Percentiles rank a stretch among this genome's conserved stretches.
Conservation (phyloP, 2,888 invertebrate genomes). For the Agrochola circellaris region DNA sequence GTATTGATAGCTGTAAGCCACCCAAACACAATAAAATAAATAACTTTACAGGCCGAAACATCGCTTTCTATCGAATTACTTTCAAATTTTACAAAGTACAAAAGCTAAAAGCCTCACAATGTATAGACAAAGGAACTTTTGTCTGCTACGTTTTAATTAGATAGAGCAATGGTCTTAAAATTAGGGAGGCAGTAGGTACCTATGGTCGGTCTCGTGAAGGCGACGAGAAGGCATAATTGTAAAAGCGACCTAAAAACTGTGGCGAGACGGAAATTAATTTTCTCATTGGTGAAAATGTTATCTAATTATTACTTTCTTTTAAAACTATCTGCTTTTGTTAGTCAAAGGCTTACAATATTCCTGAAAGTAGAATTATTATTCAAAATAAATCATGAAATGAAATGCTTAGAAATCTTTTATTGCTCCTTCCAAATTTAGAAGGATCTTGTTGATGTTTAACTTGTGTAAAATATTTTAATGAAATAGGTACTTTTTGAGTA, state of each 20-base stretch:
- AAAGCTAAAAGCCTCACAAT: conserved; percentile 30
- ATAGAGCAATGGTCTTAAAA: conserved; percentile 74
- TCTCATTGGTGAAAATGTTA: conserved; percentile 34
- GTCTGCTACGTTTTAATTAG: conserved; percentile 79
- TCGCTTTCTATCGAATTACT: conserved; percentile 6
- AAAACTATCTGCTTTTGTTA: conserved; percentile 1
- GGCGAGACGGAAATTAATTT: conserved; percentile 52
- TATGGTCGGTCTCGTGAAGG: conserved; percentile 66
- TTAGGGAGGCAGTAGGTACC: conserved; percentile 60
- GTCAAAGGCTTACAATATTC: neutral
- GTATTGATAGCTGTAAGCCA: no score
- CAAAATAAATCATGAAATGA: no score
- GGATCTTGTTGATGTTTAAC: neutral
- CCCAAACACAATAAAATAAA: no score
- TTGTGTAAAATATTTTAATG: neutral
- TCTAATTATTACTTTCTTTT: conserved; percentile 16
- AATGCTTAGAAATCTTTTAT: neutral
- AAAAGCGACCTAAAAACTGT: conserved; percentile 36
- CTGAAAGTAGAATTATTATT: neutral
- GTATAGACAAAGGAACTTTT: conserved; percentile 58
- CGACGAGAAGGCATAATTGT: conserved; percentile 49
- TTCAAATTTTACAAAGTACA: conserved; percentile 13
- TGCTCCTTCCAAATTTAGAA: neutral
- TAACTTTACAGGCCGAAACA: no score
- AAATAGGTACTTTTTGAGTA: neutral